A percentile compares a stretch with the other conserved stretches of the same genome.
phyloP scores from a whole-genome alignment of 2,888 invertebrate species.

The Temnothorax rugatulus region DNA sequence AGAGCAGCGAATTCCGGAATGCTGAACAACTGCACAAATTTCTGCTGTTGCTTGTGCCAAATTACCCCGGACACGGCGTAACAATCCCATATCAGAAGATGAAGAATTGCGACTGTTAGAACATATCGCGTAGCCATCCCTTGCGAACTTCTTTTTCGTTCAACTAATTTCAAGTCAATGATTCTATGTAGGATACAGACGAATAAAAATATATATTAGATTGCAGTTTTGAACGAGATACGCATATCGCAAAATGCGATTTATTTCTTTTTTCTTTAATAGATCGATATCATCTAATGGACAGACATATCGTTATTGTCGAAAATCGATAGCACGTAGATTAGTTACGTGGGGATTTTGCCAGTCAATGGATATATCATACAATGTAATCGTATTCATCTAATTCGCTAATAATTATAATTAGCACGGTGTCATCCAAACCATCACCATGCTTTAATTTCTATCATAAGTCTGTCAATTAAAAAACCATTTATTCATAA shows the following conservation, averaged over 20 bases:
- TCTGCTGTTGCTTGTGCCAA: slow-evolving; percentile 63
- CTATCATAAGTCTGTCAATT: not conserved
- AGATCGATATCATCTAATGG: slow-evolving; percentile 16
- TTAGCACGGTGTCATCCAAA: not conserved
- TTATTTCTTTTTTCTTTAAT: not conserved
- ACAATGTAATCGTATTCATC: not conserved
- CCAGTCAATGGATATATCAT: not conserved
- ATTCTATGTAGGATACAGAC: not conserved
- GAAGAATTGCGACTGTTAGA: not conserved
- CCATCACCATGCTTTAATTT: not conserved
- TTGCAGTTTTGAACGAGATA: not conserved
- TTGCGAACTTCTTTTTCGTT: not conserved
- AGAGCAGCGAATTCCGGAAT: slow-evolving; percentile 50
- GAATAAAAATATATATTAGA: not conserved
- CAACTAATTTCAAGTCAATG: not conserved
- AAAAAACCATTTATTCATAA: not conserved
- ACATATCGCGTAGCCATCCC: slow-evolving; percentile 1
- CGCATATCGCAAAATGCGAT: not conserved
- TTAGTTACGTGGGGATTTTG: not conserved
- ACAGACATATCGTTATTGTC: not conserved
- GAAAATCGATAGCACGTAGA: not conserved
- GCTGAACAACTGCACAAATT: slow-evolving; percentile 66
- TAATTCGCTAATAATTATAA: not conserved
- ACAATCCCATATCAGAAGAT: not conserved
- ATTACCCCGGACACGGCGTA: slow-evolving; percentile 51